These are phyloP conservation scores for Emberiza fucata DNA, from an alignment of 2,113 vertebrate species.

Conservation along the genomic window DNA sequence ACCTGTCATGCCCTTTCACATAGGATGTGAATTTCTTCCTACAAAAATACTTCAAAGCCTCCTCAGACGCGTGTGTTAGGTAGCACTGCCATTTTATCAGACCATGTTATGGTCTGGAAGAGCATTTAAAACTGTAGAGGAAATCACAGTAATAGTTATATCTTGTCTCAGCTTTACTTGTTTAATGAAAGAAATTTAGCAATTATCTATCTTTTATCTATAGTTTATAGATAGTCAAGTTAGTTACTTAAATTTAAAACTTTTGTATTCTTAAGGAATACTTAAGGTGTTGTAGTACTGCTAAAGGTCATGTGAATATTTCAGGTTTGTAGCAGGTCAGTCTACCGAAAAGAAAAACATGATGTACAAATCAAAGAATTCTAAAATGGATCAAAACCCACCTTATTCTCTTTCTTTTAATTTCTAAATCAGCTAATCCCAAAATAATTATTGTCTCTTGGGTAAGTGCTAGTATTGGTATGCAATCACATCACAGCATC, in stretches of 20 bases:
- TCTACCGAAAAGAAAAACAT: not conserved
- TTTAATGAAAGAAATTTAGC: not conserved
- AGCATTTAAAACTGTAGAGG: not conserved
- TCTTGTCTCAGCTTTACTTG: not conserved
- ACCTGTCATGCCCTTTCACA: not conserved
- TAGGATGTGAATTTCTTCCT: not conserved
- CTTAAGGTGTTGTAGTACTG: not conserved
- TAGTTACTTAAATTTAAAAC: not conserved
- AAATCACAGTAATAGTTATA: not conserved
- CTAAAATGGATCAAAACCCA: not conserved
- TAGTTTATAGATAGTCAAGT: not conserved
- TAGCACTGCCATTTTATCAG: not conserved
- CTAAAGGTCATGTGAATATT: not conserved
- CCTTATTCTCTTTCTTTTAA: not conserved
- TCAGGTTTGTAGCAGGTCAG: not conserved
- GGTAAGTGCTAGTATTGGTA: not conserved
- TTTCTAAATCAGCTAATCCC: not conserved
- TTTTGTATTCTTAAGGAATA: not conserved
- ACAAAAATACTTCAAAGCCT: not conserved
- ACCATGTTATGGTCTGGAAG: not conserved
- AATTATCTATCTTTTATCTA: not conserved
- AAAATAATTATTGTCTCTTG: not conserved
- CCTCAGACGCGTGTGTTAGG: not conserved
- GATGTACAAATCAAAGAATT: not conserved
- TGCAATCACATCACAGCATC: not conserved